Conservation (phyloP, 92 coral and sea anemone species). For the Epizoanthus rinbou region DNA sequence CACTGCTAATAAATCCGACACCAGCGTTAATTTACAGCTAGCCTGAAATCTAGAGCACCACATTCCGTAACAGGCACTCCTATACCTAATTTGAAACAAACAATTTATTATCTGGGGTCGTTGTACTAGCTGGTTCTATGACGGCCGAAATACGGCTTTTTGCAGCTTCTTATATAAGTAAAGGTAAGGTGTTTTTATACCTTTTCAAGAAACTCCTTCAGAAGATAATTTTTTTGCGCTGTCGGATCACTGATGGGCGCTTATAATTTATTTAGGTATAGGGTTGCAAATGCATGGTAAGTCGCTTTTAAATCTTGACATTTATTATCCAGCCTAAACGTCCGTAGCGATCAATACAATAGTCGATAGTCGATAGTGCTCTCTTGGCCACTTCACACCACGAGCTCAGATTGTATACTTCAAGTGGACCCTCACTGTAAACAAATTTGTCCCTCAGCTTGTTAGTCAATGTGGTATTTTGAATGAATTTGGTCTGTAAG, state of each 20-base stretch:
- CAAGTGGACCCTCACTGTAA: slow-evolving; percentile 25
- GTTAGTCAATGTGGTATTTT: background rate
- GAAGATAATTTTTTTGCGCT: background rate
- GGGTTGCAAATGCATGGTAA: slow-evolving; percentile 7
- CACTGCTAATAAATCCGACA: slow-evolving; percentile 11
- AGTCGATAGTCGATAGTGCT: background rate
- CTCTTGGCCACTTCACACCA: slow-evolving; percentile 20
- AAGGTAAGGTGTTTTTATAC: background rate
- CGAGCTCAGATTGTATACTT: slow-evolving; percentile 7
- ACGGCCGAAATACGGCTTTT: too few species aligned
- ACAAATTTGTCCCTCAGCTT: slow-evolving; percentile 1
- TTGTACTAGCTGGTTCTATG: background rate
- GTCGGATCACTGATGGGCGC: background rate
- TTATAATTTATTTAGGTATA: background rate
- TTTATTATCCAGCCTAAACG: slow-evolving; percentile 26
- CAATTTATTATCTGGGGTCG: background rate
- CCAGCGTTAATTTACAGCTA: slow-evolving; percentile 28
- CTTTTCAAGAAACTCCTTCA: background rate
- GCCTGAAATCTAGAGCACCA: slow-evolving; percentile 15
- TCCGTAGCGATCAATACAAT: slow-evolving; percentile 8
- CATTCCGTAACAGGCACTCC: slow-evolving; percentile 44
- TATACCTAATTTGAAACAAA: slow-evolving; percentile 24
- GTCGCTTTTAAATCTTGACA: slow-evolving; percentile 25
- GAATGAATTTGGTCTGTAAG: background rate
- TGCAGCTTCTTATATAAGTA: background rate